Evolutionary conservation across 1,140 invertebrate genomes (phyloP), one percentile per base, ranked within the genome.

Genomic region (Dufourea novaeangliae): DNA sequence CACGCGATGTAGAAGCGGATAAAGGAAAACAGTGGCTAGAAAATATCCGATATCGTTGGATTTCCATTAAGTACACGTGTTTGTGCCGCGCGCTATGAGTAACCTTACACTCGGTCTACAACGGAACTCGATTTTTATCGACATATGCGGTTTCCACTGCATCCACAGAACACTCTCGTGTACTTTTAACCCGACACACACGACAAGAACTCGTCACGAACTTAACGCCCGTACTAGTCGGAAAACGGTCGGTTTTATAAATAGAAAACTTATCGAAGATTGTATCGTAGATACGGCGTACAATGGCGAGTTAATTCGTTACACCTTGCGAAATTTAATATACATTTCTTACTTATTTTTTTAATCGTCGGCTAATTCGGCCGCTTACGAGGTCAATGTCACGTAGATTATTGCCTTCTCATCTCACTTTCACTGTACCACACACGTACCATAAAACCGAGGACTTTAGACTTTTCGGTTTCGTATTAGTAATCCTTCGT

Each of bases 391-490:
- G 69, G 69, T 71, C 69, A 71, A 59, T 71, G 69, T 71, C 44
- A 61, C 69, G 69, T 11, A 25, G n/a, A 46, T 61, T 34, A 41
- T 44, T 61, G 37, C 37, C 27, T 61, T 22, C 56, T 71, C 56
- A 44, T 71, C 54, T 71, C 56, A 61, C 69, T 71, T 71, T 71
- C 69, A 71, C 69, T 17, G 27, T 46, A 32, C 52, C 20, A 41
- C 25, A 29, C 22, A 32, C 68, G 32, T 12, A 34, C 32, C 14
- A 59, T 25, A 2, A 27, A 20, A 54, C 1, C 12, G 20, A 27
- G 25, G 14, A 8, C 20, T 20, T 41, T 7, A 37, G 34, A 22
- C 34, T 62, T 62, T 41, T 62, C 14, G 1, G n/a, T 7, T 10
- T 14, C 56, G n/a, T n/a, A 7, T 59, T n/a, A n/a, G n/a, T n/a